Base-by-base conservation (phyloP, 2,888 invertebrate species). In the Baccha elongata region DNA sequence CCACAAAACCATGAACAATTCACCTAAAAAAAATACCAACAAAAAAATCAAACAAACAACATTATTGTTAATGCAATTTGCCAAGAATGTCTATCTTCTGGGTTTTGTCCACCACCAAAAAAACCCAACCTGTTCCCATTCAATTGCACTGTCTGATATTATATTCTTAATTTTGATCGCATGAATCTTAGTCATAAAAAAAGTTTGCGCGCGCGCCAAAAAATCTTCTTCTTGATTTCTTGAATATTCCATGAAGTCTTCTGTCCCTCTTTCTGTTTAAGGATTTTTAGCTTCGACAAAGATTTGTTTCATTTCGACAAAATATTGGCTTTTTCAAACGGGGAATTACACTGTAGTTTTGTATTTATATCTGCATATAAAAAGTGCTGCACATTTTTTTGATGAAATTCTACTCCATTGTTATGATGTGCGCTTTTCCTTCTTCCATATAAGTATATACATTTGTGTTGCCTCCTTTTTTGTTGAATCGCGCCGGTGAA, bases 101-200 rank as follows among this genome's bases (percentile, higher is more conserved):
- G 15, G 10, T 40, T 23, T 15, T 35, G 29, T 64, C 35, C 19
- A 52, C 53, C 60, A 44, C 52, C 52, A 52, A 40, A 69, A 40
- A 48, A 62, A 68, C 72, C 15, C 83, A 78, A 83, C 83, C 83
- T 83, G 83, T 83, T 83, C 78, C 73, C 21, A 83, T 83, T 83
- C 72, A 68, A 29, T 53, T 60, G 76, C 83, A 83, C 78, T 76
- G 68, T 72, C 78, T 73, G 72, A 73, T 55, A 83, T 83, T 73
- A 83, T 83, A 78, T 83, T 73, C 78, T 73, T 78, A 78, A 83
- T 83, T 83, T 76, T 55, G 8, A 58, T 58, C 42, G 42, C 81
- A 75, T 55, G 21, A 53, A 55, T 48, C 60, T 53, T 58, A 2
- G 48, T 46, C 29, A 58, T 50, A 55, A 48, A 72, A 35, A 55